These are phyloP conservation scores for Sebastes wilsoni DNA, from an alignment of 2,797 vertebrate species.

Conservation along the genomic window DNA sequence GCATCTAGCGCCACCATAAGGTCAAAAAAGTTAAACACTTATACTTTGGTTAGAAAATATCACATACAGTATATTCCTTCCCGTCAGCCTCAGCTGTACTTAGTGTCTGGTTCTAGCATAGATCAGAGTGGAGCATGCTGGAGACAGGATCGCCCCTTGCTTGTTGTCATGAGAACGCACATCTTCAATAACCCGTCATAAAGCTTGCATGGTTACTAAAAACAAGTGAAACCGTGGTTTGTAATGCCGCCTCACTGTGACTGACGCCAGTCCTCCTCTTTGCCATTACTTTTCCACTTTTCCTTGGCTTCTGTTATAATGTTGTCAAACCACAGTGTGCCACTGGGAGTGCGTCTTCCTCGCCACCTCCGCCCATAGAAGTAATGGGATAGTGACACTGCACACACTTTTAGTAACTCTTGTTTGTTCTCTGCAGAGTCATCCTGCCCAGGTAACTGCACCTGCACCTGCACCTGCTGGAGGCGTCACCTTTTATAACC, in stretches of 20 bases:
- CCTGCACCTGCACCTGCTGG: slow-evolving; percentile 75
- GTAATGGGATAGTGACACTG: background rate
- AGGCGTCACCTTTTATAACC: slow-evolving; percentile 91
- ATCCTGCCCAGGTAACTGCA: slow-evolving; percentile 67
- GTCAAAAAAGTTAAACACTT: background rate
- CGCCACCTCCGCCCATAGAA: background rate
- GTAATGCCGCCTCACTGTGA: slow-evolving; percentile 43
- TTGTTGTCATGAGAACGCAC: slow-evolving; percentile 25
- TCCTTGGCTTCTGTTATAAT: background rate
- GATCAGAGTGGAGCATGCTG: slow-evolving; percentile 52
- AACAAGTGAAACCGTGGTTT: slow-evolving; percentile 27
- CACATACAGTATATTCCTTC: accelerated
- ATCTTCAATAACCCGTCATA: slow-evolving; percentile 63
- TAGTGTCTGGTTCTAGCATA: background rate
- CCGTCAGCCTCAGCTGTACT: background rate
- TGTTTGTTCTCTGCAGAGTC: slow-evolving; percentile 75
- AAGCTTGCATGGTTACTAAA: slow-evolving; percentile 75
- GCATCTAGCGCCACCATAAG: background rate
- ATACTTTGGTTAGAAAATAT: background rate
- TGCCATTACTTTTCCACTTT: background rate
- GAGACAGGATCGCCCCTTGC: slow-evolving; percentile 38
- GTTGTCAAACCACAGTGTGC: background rate
- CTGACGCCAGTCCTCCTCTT: slow-evolving; percentile 1
- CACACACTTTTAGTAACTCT: slow-evolving; percentile 29
- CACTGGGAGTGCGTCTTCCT: background rate